Percentiles rank a stretch among this genome's conserved stretches.
These are phyloP conservation scores for Gobio gobio DNA, from an alignment of 2,113 vertebrate species.

Conservation along the genomic window DNA sequence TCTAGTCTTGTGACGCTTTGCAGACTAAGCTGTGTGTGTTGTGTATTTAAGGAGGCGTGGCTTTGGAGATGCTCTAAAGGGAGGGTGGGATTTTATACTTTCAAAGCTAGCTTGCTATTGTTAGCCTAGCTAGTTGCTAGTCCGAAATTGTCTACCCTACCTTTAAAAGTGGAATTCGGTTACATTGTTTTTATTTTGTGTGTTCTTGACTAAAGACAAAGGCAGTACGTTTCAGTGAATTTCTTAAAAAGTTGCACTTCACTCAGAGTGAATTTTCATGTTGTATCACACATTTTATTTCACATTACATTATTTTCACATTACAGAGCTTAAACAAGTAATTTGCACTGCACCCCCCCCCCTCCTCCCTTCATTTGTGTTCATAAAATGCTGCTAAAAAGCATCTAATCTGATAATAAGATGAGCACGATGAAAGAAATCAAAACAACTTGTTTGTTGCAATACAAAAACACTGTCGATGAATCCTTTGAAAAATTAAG, in stretches of 20 bases:
- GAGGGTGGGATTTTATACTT: too few species aligned
- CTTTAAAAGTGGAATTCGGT: not conserved
- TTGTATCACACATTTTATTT: not conserved
- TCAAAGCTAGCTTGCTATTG: too few species aligned
- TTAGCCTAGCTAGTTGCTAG: too few species aligned
- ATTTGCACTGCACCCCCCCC: not conserved
- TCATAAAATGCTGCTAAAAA: not conserved
- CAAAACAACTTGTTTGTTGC: constrained; percentile 30
- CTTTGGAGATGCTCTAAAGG: too few species aligned
- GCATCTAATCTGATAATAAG: not conserved
- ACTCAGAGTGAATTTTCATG: not conserved
- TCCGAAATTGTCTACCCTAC: too few species aligned
- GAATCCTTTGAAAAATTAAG: not conserved
- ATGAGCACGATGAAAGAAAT: constrained; percentile 5
- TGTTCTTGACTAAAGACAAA: not conserved
- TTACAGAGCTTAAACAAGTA: not conserved
- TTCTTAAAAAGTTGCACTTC: too few species aligned
- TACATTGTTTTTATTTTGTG: not conserved
- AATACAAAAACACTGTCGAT: constrained; percentile 20
- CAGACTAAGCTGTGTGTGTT: too few species aligned
- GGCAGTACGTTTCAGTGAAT: not conserved
- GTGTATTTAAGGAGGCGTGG: too few species aligned
- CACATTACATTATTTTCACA: too few species aligned
- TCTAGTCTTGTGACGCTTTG: too few species aligned
- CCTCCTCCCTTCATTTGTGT: not conserved